These are phyloP conservation scores for Antigone vipio DNA, from an alignment of 2,113 vertebrate genomes.

Conservation along the genomic window DNA sequence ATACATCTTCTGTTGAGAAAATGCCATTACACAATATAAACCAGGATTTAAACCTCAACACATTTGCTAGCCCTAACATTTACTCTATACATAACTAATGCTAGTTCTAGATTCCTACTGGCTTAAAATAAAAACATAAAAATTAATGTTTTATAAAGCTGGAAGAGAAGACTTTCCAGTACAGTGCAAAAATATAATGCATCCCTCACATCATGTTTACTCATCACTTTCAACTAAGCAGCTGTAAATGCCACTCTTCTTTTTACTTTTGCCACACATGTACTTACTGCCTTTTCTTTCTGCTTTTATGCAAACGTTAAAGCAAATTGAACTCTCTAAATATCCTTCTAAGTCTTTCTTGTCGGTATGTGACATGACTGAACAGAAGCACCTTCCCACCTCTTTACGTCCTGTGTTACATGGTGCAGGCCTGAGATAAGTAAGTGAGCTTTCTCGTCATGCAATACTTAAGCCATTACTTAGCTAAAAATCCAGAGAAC, in stretches of 20 bases:
- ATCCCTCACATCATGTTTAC: background rate
- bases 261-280: background rate
- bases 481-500: background rate
- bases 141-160: background rate
- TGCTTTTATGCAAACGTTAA: background rate
- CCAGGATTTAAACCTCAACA: background rate
- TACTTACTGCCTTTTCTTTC: background rate
- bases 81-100: background rate
- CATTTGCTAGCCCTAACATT: background rate
- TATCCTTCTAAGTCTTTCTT: background rate
- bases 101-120: background rate
- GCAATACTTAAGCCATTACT: background rate
- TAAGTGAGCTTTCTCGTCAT: background rate
- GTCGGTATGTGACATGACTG: background rate
- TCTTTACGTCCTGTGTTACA: background rate
- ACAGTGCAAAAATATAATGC: background rate
- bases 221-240: background rate
- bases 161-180: background rate
- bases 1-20: background rate
- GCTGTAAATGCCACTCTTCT: background rate
- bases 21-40: background rate
- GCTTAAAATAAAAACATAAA: background rate
- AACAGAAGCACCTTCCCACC: background rate
- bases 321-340: background rate
- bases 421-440: background rate